phyloP scores from a whole-genome alignment of 2,888 invertebrate genomes.

The Yponomeuta evonymella region DNA sequence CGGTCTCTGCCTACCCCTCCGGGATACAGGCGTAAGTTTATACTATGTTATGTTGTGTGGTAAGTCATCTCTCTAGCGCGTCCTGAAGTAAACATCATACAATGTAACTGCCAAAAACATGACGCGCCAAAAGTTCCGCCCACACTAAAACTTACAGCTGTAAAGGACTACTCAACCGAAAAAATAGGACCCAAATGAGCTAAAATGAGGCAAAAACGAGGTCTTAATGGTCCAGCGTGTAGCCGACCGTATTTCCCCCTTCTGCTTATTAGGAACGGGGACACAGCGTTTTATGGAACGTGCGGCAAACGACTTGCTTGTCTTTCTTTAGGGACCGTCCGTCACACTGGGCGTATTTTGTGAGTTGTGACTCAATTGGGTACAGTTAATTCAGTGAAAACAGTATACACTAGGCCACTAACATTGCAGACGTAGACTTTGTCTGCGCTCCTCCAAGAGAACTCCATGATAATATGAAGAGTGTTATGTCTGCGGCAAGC shows the following conservation, averaged over 20 bases:
- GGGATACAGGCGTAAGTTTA: no score
- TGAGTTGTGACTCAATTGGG: no score
- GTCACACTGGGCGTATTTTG: not conserved
- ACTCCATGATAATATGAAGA: no score
- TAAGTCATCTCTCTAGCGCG: no score
- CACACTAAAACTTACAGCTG: conserved; percentile 3
- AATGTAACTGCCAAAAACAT: not conserved
- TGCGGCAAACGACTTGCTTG: not conserved
- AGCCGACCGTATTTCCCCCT: not conserved
- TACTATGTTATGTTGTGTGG: no score
- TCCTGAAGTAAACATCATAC: no score
- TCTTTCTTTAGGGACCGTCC: not conserved
- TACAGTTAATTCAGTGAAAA: no score
- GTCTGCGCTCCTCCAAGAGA: no score
- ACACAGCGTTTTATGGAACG: conserved; percentile 9
- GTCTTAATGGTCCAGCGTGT: not conserved
- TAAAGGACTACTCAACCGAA: not conserved
- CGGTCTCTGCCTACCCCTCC: no score
- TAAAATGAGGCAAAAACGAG: not conserved
- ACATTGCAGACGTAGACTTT: no score
- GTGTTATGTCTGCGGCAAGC: no score
- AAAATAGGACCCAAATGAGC: not conserved
- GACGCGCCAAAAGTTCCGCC: not conserved
- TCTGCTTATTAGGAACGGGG: conserved; percentile 6
- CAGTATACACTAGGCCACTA: no score